Evolutionary conservation across 2,113 vertebrate genomes (phyloP).

Genomic region (Psophia crepitans): DNA sequence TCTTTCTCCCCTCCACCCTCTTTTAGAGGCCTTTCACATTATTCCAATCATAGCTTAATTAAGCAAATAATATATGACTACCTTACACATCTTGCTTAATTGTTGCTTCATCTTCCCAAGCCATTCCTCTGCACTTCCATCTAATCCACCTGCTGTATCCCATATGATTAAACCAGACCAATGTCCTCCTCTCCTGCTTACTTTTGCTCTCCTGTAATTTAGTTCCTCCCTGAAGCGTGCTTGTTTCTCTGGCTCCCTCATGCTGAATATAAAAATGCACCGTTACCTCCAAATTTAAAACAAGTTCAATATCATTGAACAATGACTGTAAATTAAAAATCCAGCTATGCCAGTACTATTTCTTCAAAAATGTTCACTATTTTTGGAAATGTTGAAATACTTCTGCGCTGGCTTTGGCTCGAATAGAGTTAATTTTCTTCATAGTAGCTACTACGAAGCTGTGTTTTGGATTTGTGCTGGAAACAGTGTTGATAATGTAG

Average conservation of each 20-base stretch:
- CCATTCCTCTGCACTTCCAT: neutral
- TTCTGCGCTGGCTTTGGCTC: neutral
- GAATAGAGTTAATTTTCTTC: too few species aligned
- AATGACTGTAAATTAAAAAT: neutral
- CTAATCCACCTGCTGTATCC: neutral
- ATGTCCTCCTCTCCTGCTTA: neutral
- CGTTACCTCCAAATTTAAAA: neutral
- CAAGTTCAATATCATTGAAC: neutral
- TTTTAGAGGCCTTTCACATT: neutral
- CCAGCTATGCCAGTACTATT: neutral
- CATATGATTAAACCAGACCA: neutral
- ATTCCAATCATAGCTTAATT: neutral
- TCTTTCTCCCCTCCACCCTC: rapidly evolving
- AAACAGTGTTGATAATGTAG: too few species aligned
- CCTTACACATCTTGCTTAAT: neutral
- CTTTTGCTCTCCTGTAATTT: neutral
- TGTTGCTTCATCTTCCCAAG: neutral
- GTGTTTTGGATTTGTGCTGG: too few species aligned
- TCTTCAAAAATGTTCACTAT: neutral
- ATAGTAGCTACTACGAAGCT: too few species aligned
- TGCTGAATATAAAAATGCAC: neutral
- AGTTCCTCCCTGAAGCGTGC: neutral
- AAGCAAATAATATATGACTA: neutral
- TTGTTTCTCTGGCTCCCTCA: neutral
- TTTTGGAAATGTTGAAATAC: neutral